These are phyloP conservation scores for Sebastes baramenuke DNA, from an alignment of 2,797 vertebrate genomes.

Conservation along the genomic window DNA sequence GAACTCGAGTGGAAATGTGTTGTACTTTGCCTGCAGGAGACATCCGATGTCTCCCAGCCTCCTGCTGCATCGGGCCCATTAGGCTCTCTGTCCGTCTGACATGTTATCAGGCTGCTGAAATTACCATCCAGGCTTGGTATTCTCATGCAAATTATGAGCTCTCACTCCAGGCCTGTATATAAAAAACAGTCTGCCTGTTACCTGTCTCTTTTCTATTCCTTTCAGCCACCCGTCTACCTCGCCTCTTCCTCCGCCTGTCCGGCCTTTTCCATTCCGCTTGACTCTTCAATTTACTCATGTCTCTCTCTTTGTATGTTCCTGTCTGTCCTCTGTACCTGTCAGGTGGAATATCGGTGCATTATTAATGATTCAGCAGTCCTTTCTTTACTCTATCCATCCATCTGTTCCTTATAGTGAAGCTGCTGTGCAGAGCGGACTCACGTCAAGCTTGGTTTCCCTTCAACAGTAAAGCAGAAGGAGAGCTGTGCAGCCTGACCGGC, in stretches of 20 bases:
- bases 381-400: constrained; percentile 55
- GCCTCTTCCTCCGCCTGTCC: neutral
- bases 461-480: constrained; percentile 16
- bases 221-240: constrained; percentile 14
- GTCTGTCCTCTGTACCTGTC: constrained; percentile 27
- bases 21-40: constrained; percentile 13
- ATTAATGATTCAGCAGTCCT: constrained; percentile 64
- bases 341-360: constrained; percentile 75
- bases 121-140: constrained; percentile 28
- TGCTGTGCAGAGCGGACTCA: neutral
- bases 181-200: neutral
- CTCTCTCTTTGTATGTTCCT: constrained; percentile 2
- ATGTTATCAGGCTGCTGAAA: constrained; percentile 52
- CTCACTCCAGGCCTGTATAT: neutral
- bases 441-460: constrained; percentile 55
- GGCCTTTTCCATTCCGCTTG: constrained; percentile 16
- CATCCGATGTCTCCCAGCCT: neutral
- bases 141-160: constrained; percentile 55
- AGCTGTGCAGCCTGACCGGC: constrained; percentile 17
- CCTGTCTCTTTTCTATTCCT: neutral
- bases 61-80: constrained; percentile 14
- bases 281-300: constrained; percentile 36
- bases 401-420: constrained; percentile 25
- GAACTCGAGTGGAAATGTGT: constrained; percentile 5
- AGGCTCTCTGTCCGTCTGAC: constrained; percentile 32